Conservation (phyloP, 1,140 invertebrate genomes). For the Euwallacea fornicatus region DNA sequence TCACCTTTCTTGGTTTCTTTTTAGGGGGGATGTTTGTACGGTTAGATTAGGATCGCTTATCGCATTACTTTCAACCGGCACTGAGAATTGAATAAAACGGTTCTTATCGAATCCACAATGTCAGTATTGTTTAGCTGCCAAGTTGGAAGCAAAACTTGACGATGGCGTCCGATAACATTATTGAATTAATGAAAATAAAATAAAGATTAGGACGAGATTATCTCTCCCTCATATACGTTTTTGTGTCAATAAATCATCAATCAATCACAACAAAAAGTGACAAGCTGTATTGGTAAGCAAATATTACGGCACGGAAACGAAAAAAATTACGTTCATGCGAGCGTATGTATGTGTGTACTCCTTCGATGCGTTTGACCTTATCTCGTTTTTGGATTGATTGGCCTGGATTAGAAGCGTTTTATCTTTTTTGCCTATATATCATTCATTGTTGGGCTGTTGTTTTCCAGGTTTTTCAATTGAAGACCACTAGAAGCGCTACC, state of each 20-base stretch:
- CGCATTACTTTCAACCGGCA: too few relatives aligned
- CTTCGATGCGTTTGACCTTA: neutral
- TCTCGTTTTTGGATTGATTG: slow-evolving; percentile 11
- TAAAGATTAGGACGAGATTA: slow-evolving; percentile 32
- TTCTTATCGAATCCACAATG: too few relatives aligned
- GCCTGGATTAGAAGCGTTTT: neutral
- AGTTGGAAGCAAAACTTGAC: too few relatives aligned
- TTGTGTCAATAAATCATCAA: slow-evolving; percentile 36
- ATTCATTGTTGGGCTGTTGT: too few relatives aligned
- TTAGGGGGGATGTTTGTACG: too few relatives aligned
- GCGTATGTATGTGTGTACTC: slow-evolving; percentile 9
- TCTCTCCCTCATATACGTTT: slow-evolving; percentile 33
- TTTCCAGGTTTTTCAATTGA: too few relatives aligned
- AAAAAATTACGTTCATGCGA: slow-evolving; percentile 13
- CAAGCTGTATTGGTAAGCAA: slow-evolving; percentile 35
- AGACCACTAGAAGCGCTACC: too few relatives aligned
- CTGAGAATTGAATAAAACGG: too few relatives aligned
- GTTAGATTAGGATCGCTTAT: too few relatives aligned
- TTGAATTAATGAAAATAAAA: slow-evolving; percentile 34
- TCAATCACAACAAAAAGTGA: slow-evolving; percentile 36
- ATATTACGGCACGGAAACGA: slow-evolving; percentile 24
- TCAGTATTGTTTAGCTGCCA: too few relatives aligned
- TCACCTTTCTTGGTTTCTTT: too few relatives aligned
- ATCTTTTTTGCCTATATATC: neutral
- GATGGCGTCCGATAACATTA: slow-evolving; percentile 26